Evolutionary conservation across 2,113 vertebrate species (phyloP), one percentile per base, ranked within the genome.

Genomic region (Carollia perspicillata): DNA sequence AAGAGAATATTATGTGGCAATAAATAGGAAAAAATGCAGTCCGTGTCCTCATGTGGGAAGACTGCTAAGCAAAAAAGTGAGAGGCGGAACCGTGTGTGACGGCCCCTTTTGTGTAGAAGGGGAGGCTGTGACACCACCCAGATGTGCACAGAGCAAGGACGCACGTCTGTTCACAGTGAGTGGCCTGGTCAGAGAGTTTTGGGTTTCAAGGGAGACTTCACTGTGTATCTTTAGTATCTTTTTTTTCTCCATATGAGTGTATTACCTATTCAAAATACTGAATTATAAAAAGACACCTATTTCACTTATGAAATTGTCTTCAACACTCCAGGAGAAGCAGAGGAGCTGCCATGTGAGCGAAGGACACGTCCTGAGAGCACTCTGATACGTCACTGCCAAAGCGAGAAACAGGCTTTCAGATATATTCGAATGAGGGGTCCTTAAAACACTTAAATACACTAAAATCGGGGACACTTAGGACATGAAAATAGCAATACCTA

Each of bases 211-310:
- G 90, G 33, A 63, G 42, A 42, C 2, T 13, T 60, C 26, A 44
- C 53, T 23, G 17, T 49, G 10, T 30, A 18, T 42, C 14, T 72
- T 88, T 80, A 28, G 2, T 92, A 80, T 8, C 11, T 69, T 26
- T 11, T 1, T 26, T 93, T 51, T 33, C 84, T 40, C 22, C 42
- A 4, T 79, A 8, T 28, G 49, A 75, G 30, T 53, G 1, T 71
- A 55, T 87, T 63, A 47, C 63, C 77, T 79, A 30, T 53, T 89
- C 26, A 69, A 51, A 81, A 90, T 84, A 16, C 11, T 77, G 44
- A 60, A 42, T 86, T 87, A 94, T 74, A 84, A 79, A 87, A 88
- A 60, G 23, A 10, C 5, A 42, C 53, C 65, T 69, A 8, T 91
- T 84, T 89, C 44, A 49, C 14, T 1, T 51, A 28, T 47, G 44